Conservation (phyloP, 1,140 invertebrate species). For the Papilio polytes region DNA sequence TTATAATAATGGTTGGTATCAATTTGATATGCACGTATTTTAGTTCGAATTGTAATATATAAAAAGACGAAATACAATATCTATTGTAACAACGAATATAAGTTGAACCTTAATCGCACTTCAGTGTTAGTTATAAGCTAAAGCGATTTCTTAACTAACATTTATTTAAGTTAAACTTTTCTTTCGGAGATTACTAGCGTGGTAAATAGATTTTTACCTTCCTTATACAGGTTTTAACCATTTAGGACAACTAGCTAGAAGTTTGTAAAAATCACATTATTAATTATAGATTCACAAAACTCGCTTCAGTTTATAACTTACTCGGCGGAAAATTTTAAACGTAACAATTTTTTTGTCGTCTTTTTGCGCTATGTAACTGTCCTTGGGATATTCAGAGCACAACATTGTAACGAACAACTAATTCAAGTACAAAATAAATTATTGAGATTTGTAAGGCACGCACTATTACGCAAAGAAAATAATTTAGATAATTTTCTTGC, state of each 20-base stretch:
- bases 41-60: neutral
- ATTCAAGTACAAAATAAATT: conserved; percentile 30
- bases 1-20: neutral
- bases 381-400: conserved; percentile 26
- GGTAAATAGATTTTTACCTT: too few species aligned
- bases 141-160: neutral
- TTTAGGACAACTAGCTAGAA: neutral
- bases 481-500: neutral
- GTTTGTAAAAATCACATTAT: neutral
- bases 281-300: neutral
- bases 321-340: neutral
- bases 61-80: neutral
- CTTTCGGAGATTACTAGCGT: too few species aligned
- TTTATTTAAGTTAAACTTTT: neutral
- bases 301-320: neutral
- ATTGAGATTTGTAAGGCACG: neutral
- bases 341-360: conserved; percentile 9
- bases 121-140: neutral
- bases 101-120: neutral
- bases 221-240: too few species aligned
- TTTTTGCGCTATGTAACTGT: neutral
- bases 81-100: neutral
- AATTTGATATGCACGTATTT: conserved; percentile 9
- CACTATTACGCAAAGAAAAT: neutral
- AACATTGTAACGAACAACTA: conserved; percentile 9